Evolutionary conservation across 2,797 vertebrate genomes (phyloP).

Genomic region (Euphonia xanthogaster): DNA sequence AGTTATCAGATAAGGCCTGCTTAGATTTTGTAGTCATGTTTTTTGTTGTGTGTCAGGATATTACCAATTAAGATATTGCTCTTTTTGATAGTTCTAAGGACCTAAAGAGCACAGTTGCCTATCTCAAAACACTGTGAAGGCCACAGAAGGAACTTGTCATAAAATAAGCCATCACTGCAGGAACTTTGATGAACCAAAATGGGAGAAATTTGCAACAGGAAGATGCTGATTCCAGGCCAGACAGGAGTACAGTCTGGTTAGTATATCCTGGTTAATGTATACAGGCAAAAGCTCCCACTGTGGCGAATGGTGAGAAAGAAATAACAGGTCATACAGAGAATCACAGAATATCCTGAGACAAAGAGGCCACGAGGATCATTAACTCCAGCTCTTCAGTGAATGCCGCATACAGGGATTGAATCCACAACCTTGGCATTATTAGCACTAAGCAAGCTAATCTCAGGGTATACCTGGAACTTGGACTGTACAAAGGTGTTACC

Average conservation of each 20-base stretch:
- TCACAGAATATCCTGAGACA: background rate
- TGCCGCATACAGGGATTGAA: rapidly evolving
- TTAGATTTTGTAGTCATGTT: background rate
- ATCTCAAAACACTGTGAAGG: background rate
- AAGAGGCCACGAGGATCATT: background rate
- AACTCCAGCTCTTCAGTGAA: background rate
- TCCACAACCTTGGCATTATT: background rate
- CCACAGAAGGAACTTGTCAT: background rate
- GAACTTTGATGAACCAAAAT: background rate
- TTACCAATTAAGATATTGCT: background rate
- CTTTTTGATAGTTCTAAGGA: background rate
- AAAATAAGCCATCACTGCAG: background rate
- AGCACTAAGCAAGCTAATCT: background rate
- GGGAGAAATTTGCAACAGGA: background rate
- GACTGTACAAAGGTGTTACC: no score
- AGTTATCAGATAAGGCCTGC: background rate
- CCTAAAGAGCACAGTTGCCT: background rate
- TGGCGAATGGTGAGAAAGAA: background rate
- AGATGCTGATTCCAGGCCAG: background rate
- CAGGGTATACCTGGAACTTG: background rate
- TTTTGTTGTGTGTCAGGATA: background rate
- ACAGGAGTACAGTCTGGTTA: background rate
- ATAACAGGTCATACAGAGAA: background rate
- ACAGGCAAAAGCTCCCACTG: background rate
- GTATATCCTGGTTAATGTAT: background rate